phyloP scores from a whole-genome alignment of 30 jellyfish, hydroid and myxozoan species.

The Cassiopea xamachana region DNA sequence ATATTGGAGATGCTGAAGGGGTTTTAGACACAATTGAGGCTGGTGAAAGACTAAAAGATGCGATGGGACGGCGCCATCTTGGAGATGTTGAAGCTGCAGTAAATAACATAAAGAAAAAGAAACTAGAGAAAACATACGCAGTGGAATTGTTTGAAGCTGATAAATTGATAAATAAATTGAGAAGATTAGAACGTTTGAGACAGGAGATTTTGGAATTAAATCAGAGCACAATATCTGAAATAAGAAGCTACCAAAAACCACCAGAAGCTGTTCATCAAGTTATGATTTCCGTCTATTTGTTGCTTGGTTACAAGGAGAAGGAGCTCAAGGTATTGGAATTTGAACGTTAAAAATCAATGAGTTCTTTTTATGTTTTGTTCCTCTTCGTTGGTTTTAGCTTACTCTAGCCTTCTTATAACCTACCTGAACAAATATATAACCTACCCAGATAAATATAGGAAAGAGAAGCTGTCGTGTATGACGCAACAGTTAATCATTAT shows the following conservation, averaged over 20 bases:
- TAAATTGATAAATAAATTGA: constrained; percentile 68
- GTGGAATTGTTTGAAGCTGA: constrained; percentile 83
- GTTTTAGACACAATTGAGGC: constrained; percentile 69
- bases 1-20: constrained; percentile 80
- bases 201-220: constrained; percentile 88
- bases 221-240: constrained; percentile 91
- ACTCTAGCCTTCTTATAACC: too few relatives aligned
- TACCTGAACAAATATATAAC: too few relatives aligned
- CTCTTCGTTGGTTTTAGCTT: not conserved
- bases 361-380: not conserved
- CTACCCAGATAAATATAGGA: too few relatives aligned
- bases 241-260: constrained; percentile 91
- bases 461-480: too few relatives aligned
- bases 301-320: constrained; percentile 90
- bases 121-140: constrained; percentile 78
- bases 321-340: constrained; percentile 76
- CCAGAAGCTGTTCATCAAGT: constrained; percentile 91
- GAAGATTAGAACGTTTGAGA: constrained; percentile 77
- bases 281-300: constrained; percentile 84
- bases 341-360: not conserved
- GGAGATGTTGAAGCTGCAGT: constrained; percentile 82
- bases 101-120: constrained; percentile 67
- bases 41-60: constrained; percentile 85
- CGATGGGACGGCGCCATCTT: constrained; percentile 88
- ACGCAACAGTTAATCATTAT: too few relatives aligned